These are phyloP conservation scores for Clarias magur DNA, from an alignment of 2,113 vertebrate genomes.

Conservation along the genomic window DNA sequence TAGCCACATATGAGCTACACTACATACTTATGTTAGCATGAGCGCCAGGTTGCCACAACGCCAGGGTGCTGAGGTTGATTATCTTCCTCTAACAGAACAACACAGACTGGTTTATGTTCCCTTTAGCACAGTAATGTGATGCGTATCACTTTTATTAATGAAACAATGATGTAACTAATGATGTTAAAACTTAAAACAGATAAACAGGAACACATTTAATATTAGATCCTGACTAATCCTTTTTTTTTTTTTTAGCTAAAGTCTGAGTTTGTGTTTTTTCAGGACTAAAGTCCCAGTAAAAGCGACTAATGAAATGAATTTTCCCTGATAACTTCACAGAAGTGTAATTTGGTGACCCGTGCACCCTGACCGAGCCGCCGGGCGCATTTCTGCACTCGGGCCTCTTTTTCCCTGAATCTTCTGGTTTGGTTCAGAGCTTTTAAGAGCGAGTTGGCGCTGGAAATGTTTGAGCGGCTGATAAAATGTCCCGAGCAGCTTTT, in stretches of 20 bases:
- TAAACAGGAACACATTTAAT: neutral
- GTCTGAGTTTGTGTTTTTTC: neutral
- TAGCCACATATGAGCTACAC: neutral
- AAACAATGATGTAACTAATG: neutral
- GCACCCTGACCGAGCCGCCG: neutral
- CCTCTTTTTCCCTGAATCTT: slow-evolving; percentile 9
- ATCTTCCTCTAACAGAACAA: neutral
- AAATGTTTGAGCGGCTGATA: slow-evolving; percentile 74
- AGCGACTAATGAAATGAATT: neutral
- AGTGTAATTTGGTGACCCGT: neutral
- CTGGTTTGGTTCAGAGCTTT: slow-evolving; percentile 41
- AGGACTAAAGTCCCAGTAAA: neutral
- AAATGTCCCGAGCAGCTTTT: slow-evolving; percentile 71
- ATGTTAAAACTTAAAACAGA: neutral
- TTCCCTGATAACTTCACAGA: neutral
- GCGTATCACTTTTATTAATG: neutral
- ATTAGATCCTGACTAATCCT: neutral
- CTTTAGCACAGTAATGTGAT: neutral
- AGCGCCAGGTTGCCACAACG: neutral
- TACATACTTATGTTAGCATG: neutral
- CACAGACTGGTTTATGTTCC: neutral
- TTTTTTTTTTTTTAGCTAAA: neutral
- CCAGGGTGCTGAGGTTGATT: neutral
- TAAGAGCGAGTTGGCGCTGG: slow-evolving; percentile 48
- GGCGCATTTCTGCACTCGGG: neutral